These are phyloP conservation scores for Hycleus cichorii DNA, from an alignment of 1,140 invertebrate genomes.

Conservation along the genomic window DNA sequence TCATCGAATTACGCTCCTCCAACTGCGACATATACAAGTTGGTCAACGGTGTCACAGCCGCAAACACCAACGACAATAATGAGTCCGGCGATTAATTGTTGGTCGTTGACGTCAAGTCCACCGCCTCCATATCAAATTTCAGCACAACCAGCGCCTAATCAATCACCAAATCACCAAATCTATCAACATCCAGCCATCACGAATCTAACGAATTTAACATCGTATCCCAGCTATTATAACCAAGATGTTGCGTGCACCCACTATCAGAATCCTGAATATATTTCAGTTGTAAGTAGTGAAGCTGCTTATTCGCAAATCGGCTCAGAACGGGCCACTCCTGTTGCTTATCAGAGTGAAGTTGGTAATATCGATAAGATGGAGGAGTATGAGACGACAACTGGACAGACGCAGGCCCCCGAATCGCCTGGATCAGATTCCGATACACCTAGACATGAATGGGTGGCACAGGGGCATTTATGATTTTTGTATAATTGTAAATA, in stretches of 20 bases:
- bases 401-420: constrained; percentile 20
- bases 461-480: constrained; percentile 21
- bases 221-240: constrained; percentile 36
- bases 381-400: constrained; percentile 21
- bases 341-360: constrained; percentile 28
- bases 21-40: constrained; percentile 33
- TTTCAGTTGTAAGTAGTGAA: constrained; percentile 24
- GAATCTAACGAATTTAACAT: constrained; percentile 36
- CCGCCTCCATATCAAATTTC: constrained; percentile 37
- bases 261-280: constrained; percentile 37
- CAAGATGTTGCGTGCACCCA: constrained; percentile 31
- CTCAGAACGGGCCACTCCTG: constrained; percentile 19
- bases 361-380: constrained; percentile 13
- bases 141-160: constrained; percentile 33
- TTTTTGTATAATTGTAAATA: too few species aligned
- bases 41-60: constrained; percentile 32
- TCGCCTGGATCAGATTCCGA: constrained; percentile 19
- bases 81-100: constrained; percentile 36
- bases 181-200: constrained; percentile 34
- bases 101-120: constrained; percentile 37
- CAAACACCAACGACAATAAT: constrained; percentile 34
- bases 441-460: constrained; percentile 27
- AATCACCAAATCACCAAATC: constrained; percentile 39
- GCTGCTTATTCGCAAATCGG: constrained; percentile 31
- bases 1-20: constrained; percentile 28